phyloP scores from a whole-genome alignment of 2,113 vertebrate species.

The Haplochromis burtoni region DNA sequence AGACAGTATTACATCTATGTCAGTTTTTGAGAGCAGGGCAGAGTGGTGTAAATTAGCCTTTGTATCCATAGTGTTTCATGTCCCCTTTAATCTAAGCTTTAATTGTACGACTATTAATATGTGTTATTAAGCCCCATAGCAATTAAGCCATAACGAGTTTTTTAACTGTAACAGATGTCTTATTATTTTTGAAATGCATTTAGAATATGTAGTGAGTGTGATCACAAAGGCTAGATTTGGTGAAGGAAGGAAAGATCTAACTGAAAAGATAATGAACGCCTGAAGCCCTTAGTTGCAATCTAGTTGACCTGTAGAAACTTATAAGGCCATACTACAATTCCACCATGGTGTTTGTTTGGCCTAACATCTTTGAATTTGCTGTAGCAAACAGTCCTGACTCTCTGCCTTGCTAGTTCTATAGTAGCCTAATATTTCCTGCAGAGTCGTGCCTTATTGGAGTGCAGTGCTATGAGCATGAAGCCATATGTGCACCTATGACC shows the following conservation, averaged over 20 bases:
- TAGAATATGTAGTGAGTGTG: background rate
- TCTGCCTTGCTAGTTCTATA: constrained; percentile 5
- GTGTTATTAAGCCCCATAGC: background rate
- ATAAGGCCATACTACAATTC: background rate
- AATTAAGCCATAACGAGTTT: background rate
- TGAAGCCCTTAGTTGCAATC: background rate
- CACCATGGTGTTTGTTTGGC: background rate
- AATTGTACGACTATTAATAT: background rate
- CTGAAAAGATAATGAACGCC: background rate
- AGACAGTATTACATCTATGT: background rate
- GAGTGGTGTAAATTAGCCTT: background rate
- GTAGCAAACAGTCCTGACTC: background rate
- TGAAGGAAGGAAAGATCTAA: background rate
- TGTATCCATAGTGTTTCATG: background rate
- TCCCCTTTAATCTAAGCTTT: background rate
- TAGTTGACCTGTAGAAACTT: background rate
- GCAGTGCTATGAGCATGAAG: background rate
- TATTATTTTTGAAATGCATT: background rate
- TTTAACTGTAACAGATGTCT: background rate
- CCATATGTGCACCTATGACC: constrained; percentile 41
- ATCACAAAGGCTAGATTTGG: background rate
- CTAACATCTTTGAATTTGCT: background rate
- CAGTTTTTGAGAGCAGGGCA: background rate
- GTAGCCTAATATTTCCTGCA: constrained; percentile 27
- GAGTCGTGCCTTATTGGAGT: constrained; percentile 23